Evolutionary conservation across 1,140 invertebrate species (phyloP).

Genomic region (Mactra quadrangularis): DNA sequence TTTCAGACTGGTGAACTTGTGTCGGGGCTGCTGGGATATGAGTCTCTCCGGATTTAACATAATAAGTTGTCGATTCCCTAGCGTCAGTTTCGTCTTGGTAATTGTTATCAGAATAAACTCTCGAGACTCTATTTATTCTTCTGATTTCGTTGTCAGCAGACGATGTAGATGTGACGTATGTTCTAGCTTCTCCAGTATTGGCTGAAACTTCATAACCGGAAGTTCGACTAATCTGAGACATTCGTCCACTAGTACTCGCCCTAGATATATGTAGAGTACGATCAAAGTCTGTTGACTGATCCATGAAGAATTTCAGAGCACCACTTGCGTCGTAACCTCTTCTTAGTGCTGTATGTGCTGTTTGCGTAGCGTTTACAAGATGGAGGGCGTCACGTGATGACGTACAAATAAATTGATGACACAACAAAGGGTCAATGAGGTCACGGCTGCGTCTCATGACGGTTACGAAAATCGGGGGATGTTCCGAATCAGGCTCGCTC

Average conservation of each 20-base stretch:
- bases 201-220: slow-evolving; percentile 15
- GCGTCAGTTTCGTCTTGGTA: neutral
- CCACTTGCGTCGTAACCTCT: slow-evolving; percentile 34
- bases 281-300: slow-evolving; percentile 42
- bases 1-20: neutral
- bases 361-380: slow-evolving; percentile 69
- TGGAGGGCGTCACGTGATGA: slow-evolving; percentile 65
- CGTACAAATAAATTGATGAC: slow-evolving; percentile 99
- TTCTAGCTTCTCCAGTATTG: slow-evolving; percentile 5
- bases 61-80: slow-evolving; percentile 27
- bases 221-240: neutral
- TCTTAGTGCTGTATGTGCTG: slow-evolving; percentile 60
- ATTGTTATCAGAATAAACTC: neutral
- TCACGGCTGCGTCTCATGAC: slow-evolving; percentile 93
- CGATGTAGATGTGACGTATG: slow-evolving; percentile 7
- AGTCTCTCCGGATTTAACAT: slow-evolving; percentile 11
- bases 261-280: slow-evolving; percentile 10
- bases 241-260: slow-evolving; percentile 5
- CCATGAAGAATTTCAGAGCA: slow-evolving; percentile 46
- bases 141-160: neutral
- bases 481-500: slow-evolving; percentile 85
- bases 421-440: slow-evolving; percentile 97
- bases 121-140: neutral
- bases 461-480: slow-evolving; percentile 98
- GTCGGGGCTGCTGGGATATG: neutral